Conservation (phyloP, 2,888 invertebrate genomes). For the Bembecia ichneumoniformis region DNA sequence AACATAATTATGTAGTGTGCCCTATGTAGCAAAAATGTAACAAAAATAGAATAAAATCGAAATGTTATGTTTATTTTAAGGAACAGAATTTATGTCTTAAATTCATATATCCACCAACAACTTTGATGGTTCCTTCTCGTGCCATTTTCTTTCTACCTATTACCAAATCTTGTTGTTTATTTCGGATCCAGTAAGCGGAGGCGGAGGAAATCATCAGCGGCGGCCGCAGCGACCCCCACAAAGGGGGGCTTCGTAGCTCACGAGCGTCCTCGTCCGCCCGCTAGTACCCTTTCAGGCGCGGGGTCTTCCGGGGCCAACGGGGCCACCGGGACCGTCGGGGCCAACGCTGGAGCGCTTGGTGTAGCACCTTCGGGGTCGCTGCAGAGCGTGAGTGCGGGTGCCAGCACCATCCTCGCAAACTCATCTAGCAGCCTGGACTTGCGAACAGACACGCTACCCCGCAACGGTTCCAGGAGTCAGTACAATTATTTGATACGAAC, state of each 20-base stretch:
- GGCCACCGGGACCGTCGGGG: slow-evolving; percentile 5
- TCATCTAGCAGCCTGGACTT: slow-evolving; percentile 54
- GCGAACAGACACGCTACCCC: slow-evolving; percentile 17
- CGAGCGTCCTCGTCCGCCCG: slow-evolving; percentile 21
- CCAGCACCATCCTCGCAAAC: slow-evolving; percentile 74
- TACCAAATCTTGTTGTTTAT: too few relatives aligned
- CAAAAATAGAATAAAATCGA: too few relatives aligned
- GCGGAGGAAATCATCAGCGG: slow-evolving; percentile 29
- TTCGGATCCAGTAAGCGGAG: slow-evolving; percentile 18
- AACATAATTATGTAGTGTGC: too few relatives aligned
- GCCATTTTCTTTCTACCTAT: too few relatives aligned
- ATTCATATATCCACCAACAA: too few relatives aligned
- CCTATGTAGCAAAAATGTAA: too few relatives aligned
- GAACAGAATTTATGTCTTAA: too few relatives aligned
- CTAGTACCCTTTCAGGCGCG: slow-evolving; percentile 1
- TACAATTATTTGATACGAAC: neutral
- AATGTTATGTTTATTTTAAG: too few relatives aligned
- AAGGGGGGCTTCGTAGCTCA: slow-evolving; percentile 23
- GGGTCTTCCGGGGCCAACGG: slow-evolving; percentile 1
- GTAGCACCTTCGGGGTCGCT: slow-evolving; percentile 46
- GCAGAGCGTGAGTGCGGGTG: slow-evolving; percentile 71
- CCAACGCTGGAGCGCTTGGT: neutral
- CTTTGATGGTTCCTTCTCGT: too few relatives aligned
- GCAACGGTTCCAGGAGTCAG: slow-evolving; percentile 14
- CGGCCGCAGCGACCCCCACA: slow-evolving; percentile 11